phyloP scores from a whole-genome alignment of 2,888 invertebrate genomes.

The Apodemia mormo region DNA sequence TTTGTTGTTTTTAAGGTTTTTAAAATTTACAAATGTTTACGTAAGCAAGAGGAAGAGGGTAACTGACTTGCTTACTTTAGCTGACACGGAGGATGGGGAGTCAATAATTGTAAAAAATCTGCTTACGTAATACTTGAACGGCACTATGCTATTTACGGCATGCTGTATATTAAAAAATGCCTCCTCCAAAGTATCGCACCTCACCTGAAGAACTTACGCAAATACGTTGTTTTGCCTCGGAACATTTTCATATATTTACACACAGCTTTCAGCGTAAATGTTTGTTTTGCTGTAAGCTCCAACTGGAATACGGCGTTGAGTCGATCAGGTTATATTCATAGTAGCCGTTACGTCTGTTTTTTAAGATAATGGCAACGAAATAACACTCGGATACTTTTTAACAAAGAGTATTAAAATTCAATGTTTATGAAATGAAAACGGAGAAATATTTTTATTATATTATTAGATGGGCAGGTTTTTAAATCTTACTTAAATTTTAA shows the following conservation, averaged over 20 bases:
- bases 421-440: neutral
- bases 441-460: neutral
- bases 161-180: neutral
- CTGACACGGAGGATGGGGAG: no score
- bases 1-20: no score
- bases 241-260: slow-evolving; percentile 43
- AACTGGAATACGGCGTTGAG: slow-evolving; percentile 26
- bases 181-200: slow-evolving; percentile 22
- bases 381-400: neutral
- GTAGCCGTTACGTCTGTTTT: slow-evolving; percentile 17
- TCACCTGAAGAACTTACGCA: slow-evolving; percentile 21
- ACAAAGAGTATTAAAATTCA: neutral
- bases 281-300: slow-evolving; percentile 33
- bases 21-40: no score
- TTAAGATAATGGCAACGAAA: slow-evolving; percentile 5
- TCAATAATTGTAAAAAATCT: no score
- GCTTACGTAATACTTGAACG: no score
- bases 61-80: no score
- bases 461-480: no score
- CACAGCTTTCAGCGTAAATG: slow-evolving; percentile 42
- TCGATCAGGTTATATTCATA: slow-evolving; percentile 25
- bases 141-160: no score
- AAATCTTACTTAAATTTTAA: no score
- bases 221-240: slow-evolving; percentile 25
- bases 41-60: no score